phyloP scores from a whole-genome alignment of 2,888 invertebrate genomes.

The Caenorhabditis sulstoni region DNA sequence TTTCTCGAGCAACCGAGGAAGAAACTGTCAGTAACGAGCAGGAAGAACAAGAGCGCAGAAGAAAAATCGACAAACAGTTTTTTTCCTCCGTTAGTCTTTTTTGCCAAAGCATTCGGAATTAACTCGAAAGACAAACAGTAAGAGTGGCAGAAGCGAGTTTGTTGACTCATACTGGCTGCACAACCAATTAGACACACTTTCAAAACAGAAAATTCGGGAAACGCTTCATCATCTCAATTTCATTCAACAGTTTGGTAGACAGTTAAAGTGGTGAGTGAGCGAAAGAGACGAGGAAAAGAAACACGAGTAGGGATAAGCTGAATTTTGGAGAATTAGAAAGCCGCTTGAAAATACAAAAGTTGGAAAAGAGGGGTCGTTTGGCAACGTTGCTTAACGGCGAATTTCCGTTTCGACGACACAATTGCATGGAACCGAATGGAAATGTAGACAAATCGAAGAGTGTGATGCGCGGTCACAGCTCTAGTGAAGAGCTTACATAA shows the following conservation, averaged over 20 bases:
- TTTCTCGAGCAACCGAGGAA: constrained; percentile 27
- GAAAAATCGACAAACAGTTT: constrained; percentile 57
- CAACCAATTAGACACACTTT: constrained; percentile 11
- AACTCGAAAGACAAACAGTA: constrained; percentile 46
- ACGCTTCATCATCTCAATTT: constrained; percentile 24
- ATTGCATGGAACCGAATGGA: constrained; percentile 56
- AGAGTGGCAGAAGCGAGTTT: constrained; percentile 4
- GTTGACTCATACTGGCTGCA: constrained; percentile 41
- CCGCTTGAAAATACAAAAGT: constrained; percentile 15
- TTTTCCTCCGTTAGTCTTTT: not conserved
- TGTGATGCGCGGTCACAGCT: constrained; percentile 1
- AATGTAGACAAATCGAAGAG: constrained; percentile 10
- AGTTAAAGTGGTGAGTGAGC: constrained; percentile 3
- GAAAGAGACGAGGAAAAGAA: constrained; percentile 20
- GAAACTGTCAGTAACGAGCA: constrained; percentile 32
- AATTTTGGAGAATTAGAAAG: constrained; percentile 6
- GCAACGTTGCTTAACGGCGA: constrained; percentile 30
- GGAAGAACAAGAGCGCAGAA: constrained; percentile 12
- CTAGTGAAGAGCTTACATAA: constrained; percentile 40
- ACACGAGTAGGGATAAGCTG: constrained; percentile 8
- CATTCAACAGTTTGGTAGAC: constrained; percentile 20
- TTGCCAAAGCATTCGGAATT: constrained; percentile 45
- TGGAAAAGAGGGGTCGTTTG: constrained; percentile 21
- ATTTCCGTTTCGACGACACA: constrained; percentile 58
- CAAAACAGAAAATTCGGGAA: not conserved